Conservation (phyloP, 2,113 vertebrate species). For the Ginglymostoma cirratum region DNA sequence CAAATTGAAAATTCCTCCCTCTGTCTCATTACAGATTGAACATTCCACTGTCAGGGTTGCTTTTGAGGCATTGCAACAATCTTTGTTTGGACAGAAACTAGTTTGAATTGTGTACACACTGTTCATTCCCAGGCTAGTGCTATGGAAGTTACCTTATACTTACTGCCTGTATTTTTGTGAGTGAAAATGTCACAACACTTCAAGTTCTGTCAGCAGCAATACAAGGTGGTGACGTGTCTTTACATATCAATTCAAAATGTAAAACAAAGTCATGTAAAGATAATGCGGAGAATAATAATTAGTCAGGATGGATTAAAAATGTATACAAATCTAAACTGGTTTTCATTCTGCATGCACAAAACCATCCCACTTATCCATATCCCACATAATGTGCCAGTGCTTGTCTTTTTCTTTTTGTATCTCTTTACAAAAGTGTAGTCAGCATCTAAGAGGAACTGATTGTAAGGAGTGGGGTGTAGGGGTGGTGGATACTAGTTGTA, state of each 20-base stretch:
- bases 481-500: background rate
- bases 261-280: background rate
- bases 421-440: background rate
- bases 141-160: background rate
- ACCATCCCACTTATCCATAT: background rate
- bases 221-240: background rate
- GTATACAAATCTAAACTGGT: background rate
- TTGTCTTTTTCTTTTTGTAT: background rate
- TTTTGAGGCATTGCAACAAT: background rate
- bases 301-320: background rate
- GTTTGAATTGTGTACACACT: background rate
- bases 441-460: background rate
- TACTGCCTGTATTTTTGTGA: background rate
- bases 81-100: slow-evolving; percentile 18
- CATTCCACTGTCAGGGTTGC: background rate
- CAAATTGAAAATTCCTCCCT: background rate
- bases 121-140: background rate
- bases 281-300: background rate
- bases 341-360: background rate
- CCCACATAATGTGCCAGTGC: background rate
- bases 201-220: background rate
- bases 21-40: background rate
- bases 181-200: slow-evolving; percentile 13
- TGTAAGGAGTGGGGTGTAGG: background rate
- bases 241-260: background rate